Percentiles rank a stretch among this genome's conserved stretches.
phyloP scores from a whole-genome alignment of 2,888 invertebrate species.

The Scelioninae gen. 1 region DNA sequence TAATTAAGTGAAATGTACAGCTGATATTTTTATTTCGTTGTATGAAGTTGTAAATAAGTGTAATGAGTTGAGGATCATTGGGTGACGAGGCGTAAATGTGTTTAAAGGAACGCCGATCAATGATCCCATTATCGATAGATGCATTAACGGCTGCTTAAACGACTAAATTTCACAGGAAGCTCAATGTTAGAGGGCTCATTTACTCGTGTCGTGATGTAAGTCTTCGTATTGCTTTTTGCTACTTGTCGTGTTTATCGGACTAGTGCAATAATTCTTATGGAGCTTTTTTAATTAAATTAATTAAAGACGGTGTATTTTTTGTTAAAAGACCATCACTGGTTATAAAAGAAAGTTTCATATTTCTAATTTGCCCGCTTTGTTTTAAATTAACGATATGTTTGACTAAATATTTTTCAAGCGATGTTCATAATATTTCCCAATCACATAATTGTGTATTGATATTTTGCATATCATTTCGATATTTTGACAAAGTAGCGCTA shows the following conservation, averaged over 20 bases:
- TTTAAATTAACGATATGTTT: no score
- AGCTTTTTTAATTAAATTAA: slow-evolving; percentile 36
- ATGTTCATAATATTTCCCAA: no score
- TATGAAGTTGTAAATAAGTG: slow-evolving; percentile 12
- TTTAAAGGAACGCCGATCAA: slow-evolving; percentile 46
- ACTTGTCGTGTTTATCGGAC: slow-evolving; percentile 15
- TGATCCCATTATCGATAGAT: slow-evolving; percentile 63
- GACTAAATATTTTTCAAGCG: no score
- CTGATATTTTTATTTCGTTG: no score
- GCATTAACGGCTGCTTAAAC: slow-evolving; percentile 33
- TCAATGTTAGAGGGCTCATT: slow-evolving; percentile 37
- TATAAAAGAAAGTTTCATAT: no score
- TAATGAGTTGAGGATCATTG: slow-evolving; percentile 39
- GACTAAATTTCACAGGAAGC: slow-evolving; percentile 58
- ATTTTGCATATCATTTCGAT: no score
- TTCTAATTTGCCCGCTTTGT: no score
- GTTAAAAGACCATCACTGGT: slow-evolving; percentile 6
- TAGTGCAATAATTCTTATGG: slow-evolving; percentile 38
- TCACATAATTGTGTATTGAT: no score
- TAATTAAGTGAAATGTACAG: no score
- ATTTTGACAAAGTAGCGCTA: no score
- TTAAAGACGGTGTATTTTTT: slow-evolving; percentile 19
- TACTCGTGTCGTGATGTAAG: no score
- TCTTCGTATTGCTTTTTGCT: slow-evolving; percentile 45
- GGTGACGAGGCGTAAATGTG: slow-evolving; percentile 53